phyloP scores from a whole-genome alignment of 2,113 vertebrate genomes.

The Willisornis vidua region DNA sequence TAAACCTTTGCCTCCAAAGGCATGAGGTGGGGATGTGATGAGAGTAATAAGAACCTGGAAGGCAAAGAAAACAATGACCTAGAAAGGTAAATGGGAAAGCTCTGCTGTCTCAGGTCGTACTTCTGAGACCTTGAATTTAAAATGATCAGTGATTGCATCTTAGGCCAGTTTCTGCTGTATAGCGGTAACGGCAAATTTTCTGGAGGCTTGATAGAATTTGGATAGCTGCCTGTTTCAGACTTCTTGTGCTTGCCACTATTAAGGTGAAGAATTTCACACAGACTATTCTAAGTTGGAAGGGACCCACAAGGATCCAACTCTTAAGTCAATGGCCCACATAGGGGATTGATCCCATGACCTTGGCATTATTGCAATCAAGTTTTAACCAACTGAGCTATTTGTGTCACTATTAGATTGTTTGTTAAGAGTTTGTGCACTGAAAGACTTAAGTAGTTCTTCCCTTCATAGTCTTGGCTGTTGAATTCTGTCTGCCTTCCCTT shows the following conservation, averaged over 20 bases:
- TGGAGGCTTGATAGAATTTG: not conserved
- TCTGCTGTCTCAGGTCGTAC: not conserved
- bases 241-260: not conserved
- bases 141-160: rapidly evolving
- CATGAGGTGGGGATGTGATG: not conserved
- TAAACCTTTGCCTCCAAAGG: not conserved
- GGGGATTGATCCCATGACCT: no score
- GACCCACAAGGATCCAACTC: no score
- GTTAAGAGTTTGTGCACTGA: not conserved
- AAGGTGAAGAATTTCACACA: not conserved
- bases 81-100: not conserved
- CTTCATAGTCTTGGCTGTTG: not conserved
- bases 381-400: not conserved
- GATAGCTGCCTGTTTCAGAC: not conserved
- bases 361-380: no score
- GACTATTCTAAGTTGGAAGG: no score
- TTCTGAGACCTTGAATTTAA: not conserved
- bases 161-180: not conserved
- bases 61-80: not conserved
- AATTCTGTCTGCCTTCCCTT: not conserved
- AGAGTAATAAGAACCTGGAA: not conserved
- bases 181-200: not conserved
- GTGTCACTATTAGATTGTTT: rapidly evolving
- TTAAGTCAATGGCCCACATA: no score
- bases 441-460: not conserved